phyloP scores from a whole-genome alignment of 1,140 invertebrate species.

The Matsumurasca onukii region DNA sequence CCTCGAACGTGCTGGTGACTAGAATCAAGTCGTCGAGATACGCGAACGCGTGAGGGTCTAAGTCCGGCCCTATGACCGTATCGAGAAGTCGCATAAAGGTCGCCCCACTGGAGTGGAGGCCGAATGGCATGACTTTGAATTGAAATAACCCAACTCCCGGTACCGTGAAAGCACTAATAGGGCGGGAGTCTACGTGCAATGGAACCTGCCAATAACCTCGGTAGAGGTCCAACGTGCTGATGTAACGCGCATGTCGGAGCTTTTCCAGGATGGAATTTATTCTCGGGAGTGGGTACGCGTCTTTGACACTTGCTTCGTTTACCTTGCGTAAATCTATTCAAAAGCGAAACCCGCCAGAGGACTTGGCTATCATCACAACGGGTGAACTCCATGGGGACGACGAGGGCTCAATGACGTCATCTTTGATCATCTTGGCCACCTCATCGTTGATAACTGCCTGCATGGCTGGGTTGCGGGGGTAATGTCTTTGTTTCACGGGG shows the following conservation, averaged over 20 bases:
- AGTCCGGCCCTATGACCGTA: neutral
- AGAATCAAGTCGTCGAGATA: neutral
- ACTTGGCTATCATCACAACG: neutral
- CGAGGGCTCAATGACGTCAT: neutral
- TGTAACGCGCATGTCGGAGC: neutral
- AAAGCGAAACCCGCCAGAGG: neutral
- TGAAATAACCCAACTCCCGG: neutral
- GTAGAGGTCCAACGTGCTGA: neutral
- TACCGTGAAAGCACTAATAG: neutral
- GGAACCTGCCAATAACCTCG: neutral
- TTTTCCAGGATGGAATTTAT: neutral
- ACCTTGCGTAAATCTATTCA: neutral
- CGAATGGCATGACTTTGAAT: no score
- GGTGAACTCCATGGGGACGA: neutral
- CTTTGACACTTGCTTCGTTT: neutral
- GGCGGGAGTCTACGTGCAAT: neutral
- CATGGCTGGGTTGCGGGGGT: neutral
- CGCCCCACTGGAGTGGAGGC: neutral
- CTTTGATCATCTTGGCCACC: neutral
- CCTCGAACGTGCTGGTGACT: neutral
- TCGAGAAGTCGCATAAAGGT: neutral
- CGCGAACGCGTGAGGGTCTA: neutral
- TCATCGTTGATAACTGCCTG: no score
- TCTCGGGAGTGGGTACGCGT: neutral
- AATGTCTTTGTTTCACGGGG: constrained; percentile 39